A percentile compares a stretch with the other conserved stretches of the same genome.
Conservation (phyloP, 2,888 invertebrate genomes). For the Noctuana brunneofusca region DNA sequence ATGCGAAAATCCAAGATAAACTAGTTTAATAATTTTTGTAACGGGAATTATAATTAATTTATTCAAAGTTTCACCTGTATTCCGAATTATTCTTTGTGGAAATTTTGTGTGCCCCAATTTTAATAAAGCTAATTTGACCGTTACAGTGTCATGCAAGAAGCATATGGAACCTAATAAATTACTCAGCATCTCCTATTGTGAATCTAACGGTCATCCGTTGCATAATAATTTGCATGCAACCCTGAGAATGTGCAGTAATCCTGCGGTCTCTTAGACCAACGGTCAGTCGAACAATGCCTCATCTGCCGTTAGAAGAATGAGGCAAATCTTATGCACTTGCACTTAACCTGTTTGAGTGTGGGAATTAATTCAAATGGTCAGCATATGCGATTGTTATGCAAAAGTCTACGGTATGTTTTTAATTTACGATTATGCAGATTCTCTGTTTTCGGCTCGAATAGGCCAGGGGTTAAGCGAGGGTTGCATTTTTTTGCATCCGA, state of each 20-base stretch:
- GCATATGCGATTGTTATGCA: slow-evolving; percentile 57
- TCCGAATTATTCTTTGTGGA: too few species aligned
- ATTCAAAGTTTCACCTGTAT: too few species aligned
- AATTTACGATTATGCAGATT: slow-evolving; percentile 72
- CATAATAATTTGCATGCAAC: slow-evolving; percentile 63
- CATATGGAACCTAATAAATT: slow-evolving; percentile 43
- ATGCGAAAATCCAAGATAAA: too few species aligned
- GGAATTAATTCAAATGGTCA: slow-evolving; percentile 55
- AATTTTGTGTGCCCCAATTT: not conserved
- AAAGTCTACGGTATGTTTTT: slow-evolving; percentile 55
- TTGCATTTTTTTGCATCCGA: slow-evolving; percentile 52
- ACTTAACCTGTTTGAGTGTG: slow-evolving; percentile 63
- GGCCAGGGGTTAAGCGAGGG: slow-evolving; percentile 48
- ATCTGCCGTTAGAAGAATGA: slow-evolving; percentile 58
- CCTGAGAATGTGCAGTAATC: slow-evolving; percentile 49
- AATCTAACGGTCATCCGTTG: slow-evolving; percentile 55
- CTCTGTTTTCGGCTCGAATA: slow-evolving; percentile 46
- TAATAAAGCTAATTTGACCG: slow-evolving; percentile 6
- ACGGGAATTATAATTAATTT: too few species aligned
- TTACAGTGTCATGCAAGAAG: slow-evolving; percentile 19
- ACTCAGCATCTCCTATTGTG: slow-evolving; percentile 46
- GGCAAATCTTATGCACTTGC: slow-evolving; percentile 60
- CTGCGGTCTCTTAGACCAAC: slow-evolving; percentile 49
- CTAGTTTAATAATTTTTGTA: too few species aligned
- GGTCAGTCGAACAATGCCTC: slow-evolving; percentile 51